Evolutionary conservation across 35 echinoderm and acorn worm genomes (phyloP), one percentile per base, ranked within the genome.

Genomic region (Acanthaster planci): DNA sequence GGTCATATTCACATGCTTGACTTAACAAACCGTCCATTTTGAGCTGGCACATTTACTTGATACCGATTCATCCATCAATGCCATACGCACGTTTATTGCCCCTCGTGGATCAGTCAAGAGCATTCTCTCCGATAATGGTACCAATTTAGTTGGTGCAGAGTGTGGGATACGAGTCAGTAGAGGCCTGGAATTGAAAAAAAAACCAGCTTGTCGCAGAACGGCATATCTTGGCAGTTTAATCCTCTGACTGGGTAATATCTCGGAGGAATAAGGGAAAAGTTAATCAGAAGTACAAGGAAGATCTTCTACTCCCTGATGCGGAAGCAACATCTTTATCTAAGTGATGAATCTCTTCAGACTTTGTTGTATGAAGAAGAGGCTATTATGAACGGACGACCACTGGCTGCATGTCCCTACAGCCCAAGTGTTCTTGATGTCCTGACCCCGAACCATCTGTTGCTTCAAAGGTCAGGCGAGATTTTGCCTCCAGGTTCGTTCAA

Each of bases 1-100:
- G 0, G 86, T 89, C 3, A 21, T 93, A 5, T 89, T 89, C 52
- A 93, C 91, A 4, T 93, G 91, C 34, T 26, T 85, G 23, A 31
- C 80, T 2, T 75, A 58, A 60, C 59, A 79, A 64, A 80, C 64
- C 10, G 51, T 93, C 8, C 86, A 88, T 38, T 39, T 88, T 1
- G 85, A 88, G 68, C 19, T 84, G n/a, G n/a, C n/a, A n/a, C n/a
- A n/a, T n/a, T n/a, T n/a, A n/a, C n/a, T n/a, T n/a, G n/a, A n/a
- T n/a, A n/a, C n/a, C n/a, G n/a, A n/a, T n/a, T n/a, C n/a, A n/a
- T n/a, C n/a, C n/a, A n/a, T n/a, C n/a, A n/a, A n/a, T n/a, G 72
- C 86, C 1, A 35, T 93, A 7, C 34, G 91, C 18, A 29, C 80
- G 22, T 90, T 90, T 67, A 47, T 84, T 5, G 80, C 51, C 47